A percentile compares a stretch with the other conserved stretches of the same genome.
These are phyloP conservation scores for Ptychadena robeensis DNA, from an alignment of 2,797 vertebrate genomes.

Conservation along the genomic window DNA sequence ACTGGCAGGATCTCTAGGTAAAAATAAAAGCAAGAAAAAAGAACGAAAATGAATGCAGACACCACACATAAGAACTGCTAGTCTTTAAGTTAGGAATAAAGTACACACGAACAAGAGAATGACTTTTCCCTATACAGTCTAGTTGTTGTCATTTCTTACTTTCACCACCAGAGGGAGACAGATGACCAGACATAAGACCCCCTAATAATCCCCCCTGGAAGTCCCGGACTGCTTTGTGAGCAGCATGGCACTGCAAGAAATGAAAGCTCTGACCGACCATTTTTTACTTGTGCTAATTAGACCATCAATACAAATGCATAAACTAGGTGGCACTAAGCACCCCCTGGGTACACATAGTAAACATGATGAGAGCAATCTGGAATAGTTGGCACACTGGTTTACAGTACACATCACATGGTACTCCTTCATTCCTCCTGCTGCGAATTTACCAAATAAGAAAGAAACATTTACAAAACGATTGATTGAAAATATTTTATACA, in stretches of 20 bases:
- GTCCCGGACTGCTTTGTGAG: not conserved
- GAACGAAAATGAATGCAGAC: no score
- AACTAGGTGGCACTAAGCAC: constrained; percentile 2
- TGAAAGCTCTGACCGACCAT: not conserved
- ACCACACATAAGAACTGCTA: no score
- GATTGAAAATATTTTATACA: not conserved
- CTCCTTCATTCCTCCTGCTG: not conserved
- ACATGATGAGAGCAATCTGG: constrained; percentile 1
- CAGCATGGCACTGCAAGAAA: not conserved
- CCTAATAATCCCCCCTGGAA: no score
- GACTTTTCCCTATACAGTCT: not conserved
- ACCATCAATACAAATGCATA: not conserved
- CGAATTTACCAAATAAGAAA: not conserved
- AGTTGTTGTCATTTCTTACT: not conserved
- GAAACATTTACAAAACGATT: not conserved
- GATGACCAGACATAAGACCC: not conserved
- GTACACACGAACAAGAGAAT: no score
- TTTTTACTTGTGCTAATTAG: not conserved
- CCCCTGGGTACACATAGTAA: constrained; percentile 1
- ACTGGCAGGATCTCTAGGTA: no score
- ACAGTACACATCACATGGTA: not conserved
- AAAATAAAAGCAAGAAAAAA: no score
- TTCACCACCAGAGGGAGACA: not conserved
- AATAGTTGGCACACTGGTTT: not conserved
- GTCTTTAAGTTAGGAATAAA: no score